Evolutionary conservation across 2,113 vertebrate species (phyloP), one percentile per base, ranked within the genome.

Genomic region (Axis porcinus): DNA sequence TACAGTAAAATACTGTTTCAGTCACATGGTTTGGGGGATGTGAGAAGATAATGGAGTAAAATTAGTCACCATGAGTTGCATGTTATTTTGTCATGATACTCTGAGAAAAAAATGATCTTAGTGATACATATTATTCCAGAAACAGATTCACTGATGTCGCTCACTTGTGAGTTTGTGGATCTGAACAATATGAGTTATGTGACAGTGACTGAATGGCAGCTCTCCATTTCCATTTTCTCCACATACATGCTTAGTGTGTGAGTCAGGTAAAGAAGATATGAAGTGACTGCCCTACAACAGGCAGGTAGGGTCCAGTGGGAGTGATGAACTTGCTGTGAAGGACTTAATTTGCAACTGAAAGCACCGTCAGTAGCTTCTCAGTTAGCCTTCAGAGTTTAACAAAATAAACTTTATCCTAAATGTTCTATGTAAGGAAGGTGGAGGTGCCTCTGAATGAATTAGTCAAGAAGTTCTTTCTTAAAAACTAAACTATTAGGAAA

Each of bases 401-500:
- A 81, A 57, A 58, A 14, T 50, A 88, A 79, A 91, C 33, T 52
- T 52, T 84, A 78, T 33, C 45, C 33, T 64, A 40, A 94, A 33
- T 36, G 30, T 91, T 84, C 54, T 82, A 47, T 74, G 23, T 58
- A 21, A 91, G 28, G 78, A 60, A 92, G 30, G 19, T 15, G 25
- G 67, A 55, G 33, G 67, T 11, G 6, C 55, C 70, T 89, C 83
- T 62, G 23, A 95, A 60, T 79, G 9, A 92, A 33, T 47, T 81
- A 54, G 30, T 85, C 30, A 79, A 92, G 91, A 95, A 36, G 21
- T 79, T 86, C 67, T 90, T 54, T 79, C n/a, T 96, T 83, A 88
- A 94, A 95, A 94, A 67, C 28, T 54, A 92, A 97, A 74, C 54
- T 83, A 79, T 95, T 82, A 92, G 27, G 64, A 96, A 94, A 94